Evolutionary conservation across 2,797 vertebrate genomes (phyloP).

Genomic region (Sorex maritimensis): DNA sequence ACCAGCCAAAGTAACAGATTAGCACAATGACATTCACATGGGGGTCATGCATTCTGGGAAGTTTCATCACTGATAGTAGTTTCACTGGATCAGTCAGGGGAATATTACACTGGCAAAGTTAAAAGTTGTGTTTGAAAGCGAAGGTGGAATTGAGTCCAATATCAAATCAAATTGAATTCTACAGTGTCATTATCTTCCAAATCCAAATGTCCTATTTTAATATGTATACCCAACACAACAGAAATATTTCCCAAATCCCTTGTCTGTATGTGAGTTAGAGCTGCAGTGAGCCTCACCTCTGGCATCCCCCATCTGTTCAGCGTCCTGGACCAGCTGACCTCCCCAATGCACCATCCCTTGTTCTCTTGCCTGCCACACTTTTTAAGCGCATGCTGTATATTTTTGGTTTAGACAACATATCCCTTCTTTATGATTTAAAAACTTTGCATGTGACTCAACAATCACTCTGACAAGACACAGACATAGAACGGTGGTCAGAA

Average conservation of each 20-base stretch:
- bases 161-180: neutral
- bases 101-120: neutral
- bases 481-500: neutral
- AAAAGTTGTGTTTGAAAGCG: neutral
- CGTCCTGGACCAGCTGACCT: fast-evolving
- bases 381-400: neutral
- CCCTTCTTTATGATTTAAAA: neutral
- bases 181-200: neutral
- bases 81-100: neutral
- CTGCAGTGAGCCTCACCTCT: neutral
- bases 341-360: no score
- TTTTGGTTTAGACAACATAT: neutral
- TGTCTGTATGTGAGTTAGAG: neutral
- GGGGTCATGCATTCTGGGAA: neutral
- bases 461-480: neutral
- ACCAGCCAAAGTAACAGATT: neutral
- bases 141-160: neutral
- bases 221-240: neutral
- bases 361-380: neutral
- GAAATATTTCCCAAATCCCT: neutral
- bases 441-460: neutral
- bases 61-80: neutral
- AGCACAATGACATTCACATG: neutral
- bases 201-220: neutral
- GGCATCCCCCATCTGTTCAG: neutral